phyloP scores from a whole-genome alignment of 2,888 invertebrate genomes.

The Camptogramma bilineatum region DNA sequence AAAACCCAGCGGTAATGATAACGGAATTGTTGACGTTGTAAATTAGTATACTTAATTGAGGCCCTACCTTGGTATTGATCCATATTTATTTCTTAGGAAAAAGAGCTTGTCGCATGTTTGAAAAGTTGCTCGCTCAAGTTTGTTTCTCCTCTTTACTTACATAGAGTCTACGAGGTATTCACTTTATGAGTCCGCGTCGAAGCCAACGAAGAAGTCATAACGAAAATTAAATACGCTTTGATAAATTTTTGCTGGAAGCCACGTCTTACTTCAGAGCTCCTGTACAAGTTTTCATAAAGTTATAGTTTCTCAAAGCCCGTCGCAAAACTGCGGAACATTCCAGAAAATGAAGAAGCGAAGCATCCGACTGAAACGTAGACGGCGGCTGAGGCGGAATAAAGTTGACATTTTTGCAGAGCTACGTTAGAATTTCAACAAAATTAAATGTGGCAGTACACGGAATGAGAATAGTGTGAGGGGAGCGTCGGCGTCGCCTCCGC shows the following conservation, averaged over 20 bases:
- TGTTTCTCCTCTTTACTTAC: constrained; percentile 7
- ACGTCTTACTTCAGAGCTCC: constrained; percentile 77
- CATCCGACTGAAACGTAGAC: constrained; percentile 79
- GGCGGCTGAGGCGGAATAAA: constrained; percentile 82
- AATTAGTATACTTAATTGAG: too few species aligned
- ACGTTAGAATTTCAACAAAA: constrained; percentile 84
- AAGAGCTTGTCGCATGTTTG: not conserved
- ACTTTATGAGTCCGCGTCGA: constrained; percentile 23
- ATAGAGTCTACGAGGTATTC: constrained; percentile 19
- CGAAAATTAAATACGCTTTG: constrained; percentile 84
- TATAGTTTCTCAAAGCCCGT: constrained; percentile 84
- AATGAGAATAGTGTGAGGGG: constrained; percentile 80
- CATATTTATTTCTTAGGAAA: not conserved
- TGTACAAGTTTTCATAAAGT: constrained; percentile 83
- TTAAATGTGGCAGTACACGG: constrained; percentile 85
- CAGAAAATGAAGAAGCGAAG: constrained; percentile 81
- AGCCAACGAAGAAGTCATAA: constrained; percentile 74
- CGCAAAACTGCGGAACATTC: constrained; percentile 80
- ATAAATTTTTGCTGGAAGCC: constrained; percentile 81
- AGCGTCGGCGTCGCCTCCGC: constrained; percentile 46
- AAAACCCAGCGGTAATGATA: too few species aligned
- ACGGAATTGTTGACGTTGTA: too few species aligned
- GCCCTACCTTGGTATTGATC: not conserved
- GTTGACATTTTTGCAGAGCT: constrained; percentile 86
- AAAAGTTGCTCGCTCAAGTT: constrained; percentile 1